phyloP scores from a whole-genome alignment of 2,888 invertebrate genomes.

The Apodemia duryi region DNA sequence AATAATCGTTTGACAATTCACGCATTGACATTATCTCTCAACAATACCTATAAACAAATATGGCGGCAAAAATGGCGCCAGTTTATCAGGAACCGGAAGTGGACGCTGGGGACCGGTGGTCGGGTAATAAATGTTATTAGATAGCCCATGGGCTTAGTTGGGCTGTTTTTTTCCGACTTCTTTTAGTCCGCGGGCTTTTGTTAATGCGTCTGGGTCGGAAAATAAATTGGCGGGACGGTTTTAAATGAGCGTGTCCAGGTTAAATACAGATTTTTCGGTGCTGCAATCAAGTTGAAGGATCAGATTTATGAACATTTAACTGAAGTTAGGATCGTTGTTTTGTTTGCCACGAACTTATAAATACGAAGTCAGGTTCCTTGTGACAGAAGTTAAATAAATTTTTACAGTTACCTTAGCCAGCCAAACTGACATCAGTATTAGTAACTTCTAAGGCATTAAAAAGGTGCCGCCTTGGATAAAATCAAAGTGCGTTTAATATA shows the following conservation, averaged over 20 bases:
- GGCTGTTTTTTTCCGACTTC: slow-evolving; percentile 62
- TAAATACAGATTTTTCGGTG: slow-evolving; percentile 34
- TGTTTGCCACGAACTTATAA: not conserved
- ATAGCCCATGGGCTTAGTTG: slow-evolving; percentile 77
- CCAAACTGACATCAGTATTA: too few relatives aligned
- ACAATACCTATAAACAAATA: slow-evolving; percentile 77
- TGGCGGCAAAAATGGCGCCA: slow-evolving; percentile 76
- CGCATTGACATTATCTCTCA: slow-evolving; percentile 66
- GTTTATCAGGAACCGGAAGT: slow-evolving; percentile 77
- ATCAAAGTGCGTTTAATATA: too few relatives aligned
- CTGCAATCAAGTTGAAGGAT: slow-evolving; percentile 26
- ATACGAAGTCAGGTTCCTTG: not conserved
- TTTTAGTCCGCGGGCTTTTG: slow-evolving; percentile 64
- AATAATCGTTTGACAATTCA: slow-evolving; percentile 52
- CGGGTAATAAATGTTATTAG: slow-evolving; percentile 79
- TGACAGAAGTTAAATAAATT: too few relatives aligned
- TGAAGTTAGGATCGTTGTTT: not conserved
- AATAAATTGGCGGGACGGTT: slow-evolving; percentile 68
- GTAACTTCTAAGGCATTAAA: too few relatives aligned
- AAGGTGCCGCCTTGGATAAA: too few relatives aligned
- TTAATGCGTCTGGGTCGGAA: slow-evolving; percentile 73
- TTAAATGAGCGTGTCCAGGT: slow-evolving; percentile 43
- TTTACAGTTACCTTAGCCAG: too few relatives aligned
- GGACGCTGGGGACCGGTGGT: slow-evolving; percentile 73
- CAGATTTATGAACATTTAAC: slow-evolving; percentile 10